Percentiles rank a stretch among this genome's conserved stretches.
phyloP scores from a whole-genome alignment of 2,113 vertebrate genomes.

The Redunca redunca region DNA sequence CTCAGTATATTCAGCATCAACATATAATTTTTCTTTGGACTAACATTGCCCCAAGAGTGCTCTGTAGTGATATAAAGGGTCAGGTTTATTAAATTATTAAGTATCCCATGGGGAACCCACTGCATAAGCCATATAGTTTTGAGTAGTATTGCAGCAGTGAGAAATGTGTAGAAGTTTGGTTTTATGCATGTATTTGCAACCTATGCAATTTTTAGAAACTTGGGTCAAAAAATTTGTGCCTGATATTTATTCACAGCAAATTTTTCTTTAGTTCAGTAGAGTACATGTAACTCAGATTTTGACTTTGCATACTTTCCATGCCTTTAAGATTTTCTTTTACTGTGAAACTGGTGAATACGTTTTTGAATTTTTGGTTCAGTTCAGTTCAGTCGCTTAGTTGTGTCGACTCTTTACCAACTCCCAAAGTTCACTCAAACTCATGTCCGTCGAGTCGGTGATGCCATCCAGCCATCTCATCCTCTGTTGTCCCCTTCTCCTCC shows the following conservation, averaged over 20 bases:
- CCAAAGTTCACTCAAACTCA: no score
- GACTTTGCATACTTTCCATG: neutral
- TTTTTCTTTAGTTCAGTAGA: constrained; percentile 21
- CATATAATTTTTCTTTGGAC: constrained; percentile 41
- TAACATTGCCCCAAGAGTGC: neutral
- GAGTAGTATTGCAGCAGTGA: constrained; percentile 1
- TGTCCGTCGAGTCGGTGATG: no score
- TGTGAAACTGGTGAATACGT: neutral
- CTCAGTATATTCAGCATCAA: constrained; percentile 29
- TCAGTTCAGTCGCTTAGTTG: no score
- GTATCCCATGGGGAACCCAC: constrained; percentile 21
- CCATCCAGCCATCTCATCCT: no score
- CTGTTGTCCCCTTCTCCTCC: no score
- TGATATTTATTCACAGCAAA: constrained; percentile 35
- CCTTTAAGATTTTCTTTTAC: neutral
- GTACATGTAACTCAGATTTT: neutral
- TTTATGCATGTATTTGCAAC: constrained; percentile 53
- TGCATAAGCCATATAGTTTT: constrained; percentile 38
- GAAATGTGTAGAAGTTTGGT: constrained; percentile 8
- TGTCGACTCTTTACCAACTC: no score
- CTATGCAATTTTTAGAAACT: constrained; percentile 46
- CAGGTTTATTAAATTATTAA: constrained; percentile 64
- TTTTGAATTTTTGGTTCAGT: neutral
- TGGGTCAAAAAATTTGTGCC: neutral
- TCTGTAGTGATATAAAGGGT: constrained; percentile 3